phyloP scores from a whole-genome alignment of 2,113 vertebrate species.

The Amazona vittata region DNA sequence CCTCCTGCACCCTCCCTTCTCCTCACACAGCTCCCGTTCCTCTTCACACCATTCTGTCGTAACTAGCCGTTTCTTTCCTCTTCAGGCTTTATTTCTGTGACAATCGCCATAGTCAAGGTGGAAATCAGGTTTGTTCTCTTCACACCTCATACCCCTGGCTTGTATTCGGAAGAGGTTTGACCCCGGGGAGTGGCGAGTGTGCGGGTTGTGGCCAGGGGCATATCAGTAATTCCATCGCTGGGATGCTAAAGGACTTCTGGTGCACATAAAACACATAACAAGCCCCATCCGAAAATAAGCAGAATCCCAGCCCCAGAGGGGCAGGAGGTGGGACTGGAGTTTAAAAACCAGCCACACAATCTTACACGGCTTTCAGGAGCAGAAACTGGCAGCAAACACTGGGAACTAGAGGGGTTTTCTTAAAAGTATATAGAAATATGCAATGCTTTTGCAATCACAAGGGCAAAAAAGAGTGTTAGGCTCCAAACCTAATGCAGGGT shows the following conservation, averaged over 20 bases:
- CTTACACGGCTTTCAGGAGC: neutral
- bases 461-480: neutral
- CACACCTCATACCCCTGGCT: rapidly evolving
- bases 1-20: neutral
- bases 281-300: neutral
- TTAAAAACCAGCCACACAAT: neutral
- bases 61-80: neutral
- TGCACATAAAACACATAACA: neutral
- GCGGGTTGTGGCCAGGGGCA: neutral
- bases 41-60: neutral
- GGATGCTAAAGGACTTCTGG: neutral
- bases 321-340: neutral
- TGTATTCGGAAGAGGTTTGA: neutral
- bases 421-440: neutral
- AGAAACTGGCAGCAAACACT: neutral
- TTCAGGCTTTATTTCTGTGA: neutral
- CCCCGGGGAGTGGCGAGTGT: neutral
- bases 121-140: neutral
- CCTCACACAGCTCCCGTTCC: rapidly evolving
- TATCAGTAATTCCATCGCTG: rapidly evolving
- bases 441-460: neutral
- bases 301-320: neutral
- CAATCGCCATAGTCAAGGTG: rapidly evolving
- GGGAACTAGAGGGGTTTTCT: neutral
- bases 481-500: neutral